phyloP scores from a whole-genome alignment of 1,140 invertebrate species.

The Trichomalopsis sarcophagae region DNA sequence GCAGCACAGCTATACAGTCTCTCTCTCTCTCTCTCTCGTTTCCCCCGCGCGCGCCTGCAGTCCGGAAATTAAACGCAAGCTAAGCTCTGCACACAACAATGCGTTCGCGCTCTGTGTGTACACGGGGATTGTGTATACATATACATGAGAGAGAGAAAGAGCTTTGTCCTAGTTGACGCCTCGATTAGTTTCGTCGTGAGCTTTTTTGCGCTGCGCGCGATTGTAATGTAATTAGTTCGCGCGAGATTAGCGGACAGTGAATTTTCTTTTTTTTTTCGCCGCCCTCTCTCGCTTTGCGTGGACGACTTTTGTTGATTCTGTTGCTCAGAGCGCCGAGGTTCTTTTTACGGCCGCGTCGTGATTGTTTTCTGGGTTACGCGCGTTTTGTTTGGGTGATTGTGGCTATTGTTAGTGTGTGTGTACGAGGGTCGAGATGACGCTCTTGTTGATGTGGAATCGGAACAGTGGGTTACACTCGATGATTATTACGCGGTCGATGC shows the following conservation, averaged over 20 bases:
- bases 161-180: slow-evolving; percentile 26
- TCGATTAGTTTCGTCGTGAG: not conserved
- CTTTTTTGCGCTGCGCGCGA: not conserved
- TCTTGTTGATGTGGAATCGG: too few species aligned
- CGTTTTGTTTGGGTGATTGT: too few species aligned
- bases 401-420: too few species aligned
- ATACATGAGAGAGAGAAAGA: not conserved
- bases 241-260: not conserved
- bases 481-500: too few species aligned
- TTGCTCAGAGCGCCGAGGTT: too few species aligned
- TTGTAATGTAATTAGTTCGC: slow-evolving; percentile 27
- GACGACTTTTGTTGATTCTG: not conserved
- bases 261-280: not conserved
- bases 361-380: too few species aligned
- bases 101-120: not conserved
- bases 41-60: not conserved
- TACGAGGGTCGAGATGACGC: too few species aligned
- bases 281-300: too few species aligned
- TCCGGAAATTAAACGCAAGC: slow-evolving; percentile 46
- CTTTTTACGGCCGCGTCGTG: too few species aligned
- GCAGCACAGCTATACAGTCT: not conserved
- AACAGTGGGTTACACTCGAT: too few species aligned
- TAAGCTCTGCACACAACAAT: not conserved
- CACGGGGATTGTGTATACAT: not conserved
- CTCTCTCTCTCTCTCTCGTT: not conserved